Conservation (phyloP, 30 jellyfish, hydroid and myxozoan species). For the Clytia hemisphaerica region DNA sequence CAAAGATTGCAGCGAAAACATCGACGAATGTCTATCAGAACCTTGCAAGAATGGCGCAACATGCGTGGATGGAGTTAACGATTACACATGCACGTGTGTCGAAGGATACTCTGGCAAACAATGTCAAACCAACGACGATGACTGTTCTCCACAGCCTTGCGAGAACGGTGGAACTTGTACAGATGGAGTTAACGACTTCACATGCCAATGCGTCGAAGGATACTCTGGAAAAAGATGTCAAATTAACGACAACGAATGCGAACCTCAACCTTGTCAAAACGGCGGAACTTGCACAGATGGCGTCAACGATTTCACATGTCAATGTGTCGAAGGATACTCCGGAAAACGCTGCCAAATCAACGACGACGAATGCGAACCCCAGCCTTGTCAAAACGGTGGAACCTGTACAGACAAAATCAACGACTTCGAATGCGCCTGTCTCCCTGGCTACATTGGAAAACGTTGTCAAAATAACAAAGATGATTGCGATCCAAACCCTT, state of each 20-base stretch:
- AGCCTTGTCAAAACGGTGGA: constrained; percentile 45
- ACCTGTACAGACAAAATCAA: constrained; percentile 39
- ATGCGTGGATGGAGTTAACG: constrained; percentile 38
- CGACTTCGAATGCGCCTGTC: constrained; percentile 41
- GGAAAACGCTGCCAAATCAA: constrained; percentile 32
- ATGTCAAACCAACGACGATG: constrained; percentile 37
- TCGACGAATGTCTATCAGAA: constrained; percentile 33
- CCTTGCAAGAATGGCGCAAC: constrained; percentile 42
- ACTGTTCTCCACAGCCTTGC: constrained; percentile 44
- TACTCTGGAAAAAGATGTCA: constrained; percentile 41
- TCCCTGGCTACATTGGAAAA: constrained; percentile 42
- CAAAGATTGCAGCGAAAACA: constrained; percentile 10
- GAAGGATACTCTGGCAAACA: constrained; percentile 38
- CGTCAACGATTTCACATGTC: constrained; percentile 32
- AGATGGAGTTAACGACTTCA: constrained; percentile 35
- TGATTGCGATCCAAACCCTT: constrained; percentile 55
- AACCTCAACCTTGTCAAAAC: constrained; percentile 32
- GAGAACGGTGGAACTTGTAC: constrained; percentile 43
- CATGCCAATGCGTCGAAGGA: constrained; percentile 43
- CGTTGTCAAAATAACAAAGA: constrained; percentile 29
- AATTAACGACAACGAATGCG: constrained; percentile 38
- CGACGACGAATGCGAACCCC: constrained; percentile 34
- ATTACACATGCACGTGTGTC: constrained; percentile 36
- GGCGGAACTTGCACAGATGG: constrained; percentile 53
- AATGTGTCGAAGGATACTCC: constrained; percentile 32